Conservation (phyloP, 2,797 vertebrate species). For the Vultur gryphus region DNA sequence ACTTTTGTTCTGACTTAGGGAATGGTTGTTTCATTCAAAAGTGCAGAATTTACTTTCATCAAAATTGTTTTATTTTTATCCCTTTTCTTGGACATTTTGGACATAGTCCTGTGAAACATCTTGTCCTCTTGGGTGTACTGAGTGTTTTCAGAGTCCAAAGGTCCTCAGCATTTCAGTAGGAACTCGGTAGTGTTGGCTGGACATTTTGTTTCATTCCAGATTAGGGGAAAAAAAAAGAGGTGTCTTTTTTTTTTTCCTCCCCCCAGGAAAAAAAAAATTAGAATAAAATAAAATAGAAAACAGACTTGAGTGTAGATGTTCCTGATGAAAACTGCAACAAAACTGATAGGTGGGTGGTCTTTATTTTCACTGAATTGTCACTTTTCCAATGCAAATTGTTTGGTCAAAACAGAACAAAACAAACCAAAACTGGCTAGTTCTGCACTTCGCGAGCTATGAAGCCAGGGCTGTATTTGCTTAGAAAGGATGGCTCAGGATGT, state of each 20-base stretch:
- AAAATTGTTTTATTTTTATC: background rate
- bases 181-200: constrained; percentile 4
- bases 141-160: background rate
- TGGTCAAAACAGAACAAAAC: background rate
- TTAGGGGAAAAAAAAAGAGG: background rate
- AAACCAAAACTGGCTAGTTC: background rate
- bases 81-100: background rate
- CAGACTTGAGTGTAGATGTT: background rate
- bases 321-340: background rate
- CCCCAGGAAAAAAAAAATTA: background rate
- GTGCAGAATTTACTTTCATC: background rate
- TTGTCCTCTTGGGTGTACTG: background rate
- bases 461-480: background rate
- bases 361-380: background rate
- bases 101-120: background rate
- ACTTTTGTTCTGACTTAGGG: background rate
- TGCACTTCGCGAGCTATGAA: background rate
- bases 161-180: constrained; percentile 5
- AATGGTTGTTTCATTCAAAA: background rate
- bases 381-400: background rate
- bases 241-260: background rate
- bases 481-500: background rate
- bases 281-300: background rate
- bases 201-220: constrained; percentile 51
- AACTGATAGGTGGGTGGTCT: background rate